A percentile compares a stretch with the other conserved stretches of the same genome.
phyloP scores from a whole-genome alignment of 2,113 vertebrate genomes.

The Melanostigma gelatinosum region DNA sequence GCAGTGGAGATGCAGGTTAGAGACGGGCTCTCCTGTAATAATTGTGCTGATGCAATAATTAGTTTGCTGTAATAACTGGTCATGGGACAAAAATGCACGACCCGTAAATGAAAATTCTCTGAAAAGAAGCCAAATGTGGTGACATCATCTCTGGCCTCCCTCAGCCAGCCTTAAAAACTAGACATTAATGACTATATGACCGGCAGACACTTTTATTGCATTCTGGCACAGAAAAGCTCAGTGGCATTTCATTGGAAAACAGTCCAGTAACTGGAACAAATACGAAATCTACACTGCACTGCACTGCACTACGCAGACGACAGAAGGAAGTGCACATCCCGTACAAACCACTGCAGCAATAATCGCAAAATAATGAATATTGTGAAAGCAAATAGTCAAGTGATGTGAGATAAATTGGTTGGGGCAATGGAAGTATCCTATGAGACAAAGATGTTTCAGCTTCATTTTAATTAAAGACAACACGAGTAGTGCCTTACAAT shows the following conservation, averaged over 20 bases:
- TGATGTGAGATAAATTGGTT: constrained; percentile 9
- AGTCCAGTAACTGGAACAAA: constrained; percentile 36
- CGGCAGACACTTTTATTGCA: constrained; percentile 49
- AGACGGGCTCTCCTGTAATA: background rate
- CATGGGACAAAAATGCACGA: background rate
- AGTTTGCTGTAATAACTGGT: background rate
- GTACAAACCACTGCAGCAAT: constrained; percentile 10
- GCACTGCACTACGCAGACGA: background rate
- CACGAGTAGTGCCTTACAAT: background rate
- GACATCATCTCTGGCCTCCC: constrained; percentile 17
- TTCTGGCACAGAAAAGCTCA: constrained; percentile 13
- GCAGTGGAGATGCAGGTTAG: too few relatives aligned
- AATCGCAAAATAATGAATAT: constrained; percentile 5
- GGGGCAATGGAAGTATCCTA: background rate
- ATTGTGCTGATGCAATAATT: background rate
- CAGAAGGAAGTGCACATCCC: background rate
- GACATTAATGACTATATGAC: constrained; percentile 6
- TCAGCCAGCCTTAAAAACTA: constrained; percentile 26
- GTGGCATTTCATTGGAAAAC: constrained; percentile 39
- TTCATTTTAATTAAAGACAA: constrained; percentile 26
- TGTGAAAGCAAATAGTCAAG: constrained; percentile 7
- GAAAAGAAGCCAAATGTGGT: constrained; percentile 31
- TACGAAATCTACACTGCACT: constrained; percentile 12
- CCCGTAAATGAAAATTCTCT: constrained; percentile 1
- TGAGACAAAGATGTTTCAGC: constrained; percentile 8